Evolutionary conservation across 1,140 invertebrate genomes (phyloP), one percentile per base, ranked within the genome.

Genomic region (Drosophila bifasciata): DNA sequence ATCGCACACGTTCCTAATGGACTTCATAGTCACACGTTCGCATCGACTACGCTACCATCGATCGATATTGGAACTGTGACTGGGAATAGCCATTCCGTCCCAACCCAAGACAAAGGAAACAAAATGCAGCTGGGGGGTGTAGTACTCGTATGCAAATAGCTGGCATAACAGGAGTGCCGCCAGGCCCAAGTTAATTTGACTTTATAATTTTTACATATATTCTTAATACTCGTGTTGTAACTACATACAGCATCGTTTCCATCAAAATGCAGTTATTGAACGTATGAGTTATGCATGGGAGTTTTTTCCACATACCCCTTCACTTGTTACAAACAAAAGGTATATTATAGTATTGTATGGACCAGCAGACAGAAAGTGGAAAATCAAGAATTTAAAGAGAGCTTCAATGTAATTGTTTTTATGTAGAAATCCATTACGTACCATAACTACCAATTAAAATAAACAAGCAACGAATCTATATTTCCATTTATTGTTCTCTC

Each of bases 1-100:
- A 64, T 62, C 52, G 51, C 66, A 74, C 76, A 85, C 75, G 74
- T 81, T 73, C 62, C 51, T 60, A 58, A 73, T 49, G 58, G 58
- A 58, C 68, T 61, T 58, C 63, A 81, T 83, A 79, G 28, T 53
- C 19, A 60, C 79, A 83, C 79, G 79, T 83, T 70, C 48, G 32
- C 11, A 36, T 13, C 40, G 43, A 57, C 41, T 50, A 32, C 59
- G 59, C 52, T 48, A 23, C 43, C 41, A 44, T 49, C 59, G 52
- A 44, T 49, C 59, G 52, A 76, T 64, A 36, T 13, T 36, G 44
- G 43, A 71, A 66, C 36, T 32, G 41, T 40, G 50, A 48, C 48
- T 48, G 39, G 8, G 28, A 62, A 13, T 44, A 36, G 36, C 17
- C 39, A 36, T 51, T 51, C n/a, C 15, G 32, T 32, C 48, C 23